Conservation (phyloP, 1,140 invertebrate genomes). For the Teleogryllus occipitalis region DNA sequence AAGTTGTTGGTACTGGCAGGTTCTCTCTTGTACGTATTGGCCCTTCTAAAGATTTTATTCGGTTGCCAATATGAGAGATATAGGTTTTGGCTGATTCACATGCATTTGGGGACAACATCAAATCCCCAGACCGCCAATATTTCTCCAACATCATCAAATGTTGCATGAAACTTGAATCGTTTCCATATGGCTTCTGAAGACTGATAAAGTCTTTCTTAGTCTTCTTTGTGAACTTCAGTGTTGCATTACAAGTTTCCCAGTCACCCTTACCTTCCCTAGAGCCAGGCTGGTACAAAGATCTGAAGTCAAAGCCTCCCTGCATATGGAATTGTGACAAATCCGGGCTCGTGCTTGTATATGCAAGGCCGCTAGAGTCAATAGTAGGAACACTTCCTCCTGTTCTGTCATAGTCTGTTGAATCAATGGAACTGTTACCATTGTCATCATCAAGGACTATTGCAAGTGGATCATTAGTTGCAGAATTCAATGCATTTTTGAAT, state of each 20-base stretch:
- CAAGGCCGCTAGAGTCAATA: constrained; percentile 24
- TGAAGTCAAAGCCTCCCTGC: constrained; percentile 61
- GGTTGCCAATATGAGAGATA: constrained; percentile 66
- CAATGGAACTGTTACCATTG: background rate
- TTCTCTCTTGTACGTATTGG: background rate
- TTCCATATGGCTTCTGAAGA: constrained; percentile 72
- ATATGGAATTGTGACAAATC: constrained; percentile 36
- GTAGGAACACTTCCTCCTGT: constrained; percentile 13
- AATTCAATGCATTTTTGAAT: background rate
- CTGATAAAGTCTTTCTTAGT: constrained; percentile 71
- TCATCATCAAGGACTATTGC: background rate
- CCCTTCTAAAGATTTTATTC: constrained; percentile 62
- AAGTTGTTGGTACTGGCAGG: background rate
- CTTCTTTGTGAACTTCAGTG: constrained; percentile 71
- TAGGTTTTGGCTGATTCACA: constrained; percentile 65
- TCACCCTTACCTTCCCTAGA: constrained; percentile 53
- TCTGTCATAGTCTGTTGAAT: constrained; percentile 2
- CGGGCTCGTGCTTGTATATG: background rate
- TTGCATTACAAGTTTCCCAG: constrained; percentile 69
- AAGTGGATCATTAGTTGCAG: background rate
- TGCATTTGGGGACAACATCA: constrained; percentile 60
- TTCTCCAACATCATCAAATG: constrained; percentile 74
- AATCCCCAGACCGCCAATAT: constrained; percentile 60
- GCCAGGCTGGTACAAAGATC: constrained; percentile 48
- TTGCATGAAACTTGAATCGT: constrained; percentile 70